Evolutionary conservation across 2,113 vertebrate species (phyloP).

Genomic region (Coracopsis vasa): DNA sequence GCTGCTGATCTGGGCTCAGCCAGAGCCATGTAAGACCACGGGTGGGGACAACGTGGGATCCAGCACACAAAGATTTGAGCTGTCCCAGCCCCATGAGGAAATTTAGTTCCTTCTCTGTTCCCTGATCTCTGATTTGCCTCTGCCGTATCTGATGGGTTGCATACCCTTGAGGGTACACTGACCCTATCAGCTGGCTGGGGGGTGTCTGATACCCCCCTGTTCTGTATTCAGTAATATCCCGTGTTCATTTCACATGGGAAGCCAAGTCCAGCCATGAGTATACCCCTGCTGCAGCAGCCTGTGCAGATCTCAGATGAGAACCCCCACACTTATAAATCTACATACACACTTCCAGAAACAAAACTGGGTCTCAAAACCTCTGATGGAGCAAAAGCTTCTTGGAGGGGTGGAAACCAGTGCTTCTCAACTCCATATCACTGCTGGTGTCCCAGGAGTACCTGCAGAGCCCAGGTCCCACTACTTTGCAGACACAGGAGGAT

Average conservation of each 20-base stretch:
- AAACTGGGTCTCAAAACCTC: neutral
- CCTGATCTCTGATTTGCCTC: neutral
- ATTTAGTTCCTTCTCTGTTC: neutral
- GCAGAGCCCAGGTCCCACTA: neutral
- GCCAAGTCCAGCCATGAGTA: no score
- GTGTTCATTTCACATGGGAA: neutral
- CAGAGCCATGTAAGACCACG: rapidly evolving
- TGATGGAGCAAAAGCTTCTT: neutral
- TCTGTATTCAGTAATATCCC: neutral
- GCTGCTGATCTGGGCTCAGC: neutral
- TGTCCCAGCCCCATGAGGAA: neutral
- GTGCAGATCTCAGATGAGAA: neutral
- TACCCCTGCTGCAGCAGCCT: neutral
- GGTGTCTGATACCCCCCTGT: neutral
- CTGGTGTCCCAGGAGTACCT: neutral
- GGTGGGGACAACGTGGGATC: neutral
- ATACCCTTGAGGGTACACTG: neutral
- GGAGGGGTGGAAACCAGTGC: neutral
- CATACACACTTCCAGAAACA: neutral
- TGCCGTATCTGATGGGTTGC: neutral
- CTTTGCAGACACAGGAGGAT: neutral
- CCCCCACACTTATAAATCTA: neutral
- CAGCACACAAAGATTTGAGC: neutral
- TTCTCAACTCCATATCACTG: neutral
- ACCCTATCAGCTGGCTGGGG: neutral